Evolutionary conservation across 2,113 vertebrate genomes (phyloP), one percentile per base, ranked within the genome.

Genomic region (Formicarius rufipectus): DNA sequence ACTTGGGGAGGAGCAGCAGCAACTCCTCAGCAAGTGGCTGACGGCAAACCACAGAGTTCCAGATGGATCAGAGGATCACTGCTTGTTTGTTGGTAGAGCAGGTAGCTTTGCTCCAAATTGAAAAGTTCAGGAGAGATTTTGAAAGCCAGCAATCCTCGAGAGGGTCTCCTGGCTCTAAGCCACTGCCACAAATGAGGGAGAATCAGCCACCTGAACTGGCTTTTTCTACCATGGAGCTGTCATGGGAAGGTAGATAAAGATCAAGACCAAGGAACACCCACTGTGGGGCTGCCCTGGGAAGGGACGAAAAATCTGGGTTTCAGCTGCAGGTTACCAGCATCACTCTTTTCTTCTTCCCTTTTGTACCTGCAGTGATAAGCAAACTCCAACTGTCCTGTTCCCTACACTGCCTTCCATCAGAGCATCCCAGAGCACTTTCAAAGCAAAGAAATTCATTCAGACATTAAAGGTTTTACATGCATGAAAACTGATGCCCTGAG

Each of bases 61-160:
- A 33, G 28, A 17, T 0, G 5, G 39, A 42, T 27, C 47, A 24
- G 18, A n/a, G 31, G 6, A 40, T 59, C 33, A 5, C 31, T 40
- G 5, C 5, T 4, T 9, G 6, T 7, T n/a, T 3, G 1, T 19
- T 18, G 33, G 68, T 47, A 27, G 1, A 3, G 44, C n/a, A 47
- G 31, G 16, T 14, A 18, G 42, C 7, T 60, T 56, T 42, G 12
- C 37, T 35, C n/a, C 50, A 33, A 0, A 0, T 12, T 53, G 22
- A 15, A 14, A 24, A 68, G 12, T 24, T 44, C 33, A 39, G 31
- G 40, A n/a, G 40, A 75, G 14, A 40, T 35, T 82, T 63, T 13
- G 10, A 62, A 74, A 86, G 71, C 17, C 8, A 53, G 20, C 14
- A 56, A n/a, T 40, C 13, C 23, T 45, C 14, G 19, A 25, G 56